Base-by-base conservation (phyloP, 30 jellyfish, hydroid and myxozoan genomes). In the Nemopilema nomurai region DNA sequence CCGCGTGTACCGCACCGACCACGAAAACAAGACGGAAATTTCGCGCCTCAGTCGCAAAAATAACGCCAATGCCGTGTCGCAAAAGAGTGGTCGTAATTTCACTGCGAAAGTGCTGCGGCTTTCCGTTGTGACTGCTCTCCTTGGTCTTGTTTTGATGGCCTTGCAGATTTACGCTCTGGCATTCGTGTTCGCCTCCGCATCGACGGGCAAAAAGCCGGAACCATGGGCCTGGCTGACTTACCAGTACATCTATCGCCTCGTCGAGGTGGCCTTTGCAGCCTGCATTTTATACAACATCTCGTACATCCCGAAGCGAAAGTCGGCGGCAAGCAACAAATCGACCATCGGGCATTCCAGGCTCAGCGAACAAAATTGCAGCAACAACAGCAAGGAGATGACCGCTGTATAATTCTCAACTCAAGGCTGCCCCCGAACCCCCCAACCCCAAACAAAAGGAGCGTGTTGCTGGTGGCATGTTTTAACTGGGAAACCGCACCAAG, bases 221-320 rank as follows among this genome's bases (percentile, higher is more conserved):
- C 91, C 96, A 9, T 90, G 97, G 97, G 83, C 97, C 9, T 90
- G 90, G 90, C 89, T 79, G 32, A 69, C 41, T 9, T 90, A 74
- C 51, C 86, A 82, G 65, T 71, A 70, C n/a, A 33, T 68, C 1
- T 90, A 90, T 51, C 84, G 97, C 49, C 41, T 90, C 18, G 81
- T 74, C 32, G 97, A 90, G 66, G 49, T 82, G 3, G 72, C 66
- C 18, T 21, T 90, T 67, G 93, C 89, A 0, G 70, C 71, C 51
- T 78, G 86, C 51, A 52, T 87, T 24, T 83, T 87, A 28, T 78
- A 64, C 31, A 79, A 79, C 33, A 87, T 87, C 8, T 87, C 96
- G 23, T 79, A 66, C 71, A 30, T 64, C 28, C 96, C 96, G 41
- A 79, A 75, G 49, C 57, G 57, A 3, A 41, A 41, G 13, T 41